phyloP scores from a whole-genome alignment of 2,888 invertebrate genomes.

The Biston stratarius region DNA sequence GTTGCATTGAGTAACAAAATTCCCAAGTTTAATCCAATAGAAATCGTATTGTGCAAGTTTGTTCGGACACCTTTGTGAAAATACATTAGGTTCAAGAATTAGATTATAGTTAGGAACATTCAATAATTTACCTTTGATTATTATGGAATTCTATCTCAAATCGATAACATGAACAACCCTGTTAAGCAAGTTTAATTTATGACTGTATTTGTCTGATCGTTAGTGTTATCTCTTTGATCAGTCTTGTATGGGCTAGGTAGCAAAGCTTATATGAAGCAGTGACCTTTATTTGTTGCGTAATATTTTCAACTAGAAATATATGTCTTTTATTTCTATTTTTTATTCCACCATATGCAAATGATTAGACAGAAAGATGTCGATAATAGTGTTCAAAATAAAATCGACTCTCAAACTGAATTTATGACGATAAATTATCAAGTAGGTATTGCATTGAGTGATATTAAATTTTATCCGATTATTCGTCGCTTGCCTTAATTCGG shows the following conservation, averaged over 20 bases:
- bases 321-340: neutral
- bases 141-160: constrained; percentile 29
- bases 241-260: constrained; percentile 4
- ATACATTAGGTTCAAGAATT: constrained; percentile 13
- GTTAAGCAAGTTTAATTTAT: constrained; percentile 24
- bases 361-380: neutral
- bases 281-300: constrained; percentile 25
- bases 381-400: neutral
- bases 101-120: constrained; percentile 6
- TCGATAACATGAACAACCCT: constrained; percentile 21
- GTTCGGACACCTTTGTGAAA: constrained; percentile 23
- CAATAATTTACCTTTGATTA: constrained; percentile 26
- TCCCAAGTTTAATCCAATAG: constrained; percentile 39
- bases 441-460: neutral
- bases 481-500: constrained; percentile 42
- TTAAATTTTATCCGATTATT: constrained; percentile 12
- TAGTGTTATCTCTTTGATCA: constrained; percentile 28
- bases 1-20: constrained; percentile 42
- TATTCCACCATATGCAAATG: constrained; percentile 1
- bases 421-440: neutral
- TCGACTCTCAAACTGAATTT: constrained; percentile 8
- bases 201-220: constrained; percentile 20
- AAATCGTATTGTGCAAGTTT: constrained; percentile 42
- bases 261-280: constrained; percentile 5
- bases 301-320: constrained; percentile 7